These are phyloP conservation scores for Corydoras maculifer DNA, from an alignment of 2,113 vertebrate genomes.

Conservation along the genomic window DNA sequence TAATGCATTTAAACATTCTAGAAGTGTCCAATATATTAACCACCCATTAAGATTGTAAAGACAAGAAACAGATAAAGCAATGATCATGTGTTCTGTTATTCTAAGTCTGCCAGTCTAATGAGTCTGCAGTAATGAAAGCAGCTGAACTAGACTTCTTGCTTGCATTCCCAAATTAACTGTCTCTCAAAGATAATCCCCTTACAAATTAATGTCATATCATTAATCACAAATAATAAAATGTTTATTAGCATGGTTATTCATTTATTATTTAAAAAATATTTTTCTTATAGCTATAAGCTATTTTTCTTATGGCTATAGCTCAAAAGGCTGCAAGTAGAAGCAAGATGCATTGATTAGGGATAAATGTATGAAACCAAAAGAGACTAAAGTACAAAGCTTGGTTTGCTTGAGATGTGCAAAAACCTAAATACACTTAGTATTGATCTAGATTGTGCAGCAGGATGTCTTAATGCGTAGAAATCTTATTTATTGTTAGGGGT, in stretches of 20 bases:
- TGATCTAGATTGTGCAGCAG: constrained; percentile 21
- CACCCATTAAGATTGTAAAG: too few relatives aligned
- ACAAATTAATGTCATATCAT: neutral
- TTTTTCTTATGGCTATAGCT: too few relatives aligned
- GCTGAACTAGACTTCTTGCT: constrained; percentile 31
- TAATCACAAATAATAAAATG: neutral
- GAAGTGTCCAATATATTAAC: too few relatives aligned
- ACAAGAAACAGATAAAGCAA: constrained; percentile 5
- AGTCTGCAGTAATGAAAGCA: constrained; percentile 34
- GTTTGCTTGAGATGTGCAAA: neutral
- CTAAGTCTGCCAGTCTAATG: constrained; percentile 32
- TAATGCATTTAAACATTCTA: too few relatives aligned
- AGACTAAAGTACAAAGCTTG: too few relatives aligned
- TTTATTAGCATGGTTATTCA: neutral
- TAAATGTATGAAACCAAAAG: too few relatives aligned
- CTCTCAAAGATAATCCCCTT: constrained; percentile 4
- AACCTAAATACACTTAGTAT: constrained; percentile 29
- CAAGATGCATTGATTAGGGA: too few relatives aligned
- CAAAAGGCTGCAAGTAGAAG: too few relatives aligned
- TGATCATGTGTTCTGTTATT: neutral
- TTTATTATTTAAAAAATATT: too few relatives aligned
- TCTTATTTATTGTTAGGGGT: constrained; percentile 21
- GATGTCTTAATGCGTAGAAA: neutral
- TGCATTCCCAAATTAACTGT: constrained; percentile 27
- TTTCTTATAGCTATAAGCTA: too few relatives aligned